Conservation (phyloP, 1,140 invertebrate species). For the Ericerus pela region DNA sequence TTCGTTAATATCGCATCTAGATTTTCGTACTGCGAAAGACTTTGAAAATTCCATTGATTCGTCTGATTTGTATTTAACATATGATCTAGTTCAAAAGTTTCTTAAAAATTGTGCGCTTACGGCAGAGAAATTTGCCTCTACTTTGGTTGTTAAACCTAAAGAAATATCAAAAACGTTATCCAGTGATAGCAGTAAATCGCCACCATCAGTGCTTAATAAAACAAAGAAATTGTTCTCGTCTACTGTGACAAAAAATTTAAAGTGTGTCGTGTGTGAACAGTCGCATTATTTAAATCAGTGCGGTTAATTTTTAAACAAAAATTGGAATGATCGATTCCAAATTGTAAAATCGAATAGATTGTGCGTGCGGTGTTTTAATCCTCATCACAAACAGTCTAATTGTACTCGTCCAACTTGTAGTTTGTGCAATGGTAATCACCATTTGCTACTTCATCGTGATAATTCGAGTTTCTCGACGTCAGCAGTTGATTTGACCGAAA, state of each 20-base stretch:
- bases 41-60: not conserved
- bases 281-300: not conserved
- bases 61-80: not conserved
- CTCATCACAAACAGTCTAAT: not conserved
- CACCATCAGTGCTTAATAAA: not conserved
- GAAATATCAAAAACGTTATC: not conserved
- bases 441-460: not conserved
- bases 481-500: not conserved
- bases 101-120: not conserved
- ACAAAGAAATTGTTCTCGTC: not conserved
- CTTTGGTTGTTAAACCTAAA: no score
- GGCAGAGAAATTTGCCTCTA: not conserved
- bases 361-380: not conserved
- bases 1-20: not conserved
- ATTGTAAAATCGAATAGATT: not conserved
- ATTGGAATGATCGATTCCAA: not conserved
- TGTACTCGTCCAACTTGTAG: not conserved
- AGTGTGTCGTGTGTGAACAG: not conserved
- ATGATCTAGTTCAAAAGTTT: not conserved
- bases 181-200: not conserved
- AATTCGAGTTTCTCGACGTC: not conserved
- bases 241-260: not conserved
- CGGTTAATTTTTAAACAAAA: not conserved
- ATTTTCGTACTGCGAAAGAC: not conserved
- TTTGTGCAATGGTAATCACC: not conserved